These are phyloP conservation scores for Xenops minutus DNA, from an alignment of 2,797 vertebrate genomes.

Conservation along the genomic window DNA sequence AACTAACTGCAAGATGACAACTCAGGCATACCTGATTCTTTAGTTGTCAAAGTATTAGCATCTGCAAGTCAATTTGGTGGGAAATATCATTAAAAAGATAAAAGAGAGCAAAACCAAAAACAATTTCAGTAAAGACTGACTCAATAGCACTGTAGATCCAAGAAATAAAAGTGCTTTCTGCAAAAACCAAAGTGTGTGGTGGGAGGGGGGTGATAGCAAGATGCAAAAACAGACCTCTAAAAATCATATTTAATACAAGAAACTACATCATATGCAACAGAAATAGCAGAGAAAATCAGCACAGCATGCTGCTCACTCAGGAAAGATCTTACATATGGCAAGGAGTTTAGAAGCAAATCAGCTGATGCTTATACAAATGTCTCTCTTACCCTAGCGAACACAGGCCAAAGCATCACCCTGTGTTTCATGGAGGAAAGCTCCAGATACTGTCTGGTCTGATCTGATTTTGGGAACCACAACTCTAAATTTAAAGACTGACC, in stretches of 20 bases:
- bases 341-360: neutral
- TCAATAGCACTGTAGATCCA: neutral
- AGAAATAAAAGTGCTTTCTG: neutral
- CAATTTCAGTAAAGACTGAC: neutral
- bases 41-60: conserved; percentile 36
- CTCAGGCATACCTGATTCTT: neutral
- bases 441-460: neutral
- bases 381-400: neutral
- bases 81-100: conserved; percentile 23
- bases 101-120: conserved; percentile 20
- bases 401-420: neutral
- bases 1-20: conserved; percentile 20
- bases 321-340: neutral
- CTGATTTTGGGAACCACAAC: neutral
- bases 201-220: neutral
- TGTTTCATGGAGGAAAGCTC: neutral
- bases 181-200: neutral
- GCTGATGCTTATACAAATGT: neutral
- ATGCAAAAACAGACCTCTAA: neutral
- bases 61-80: conserved; percentile 5
- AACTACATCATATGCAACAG: neutral
- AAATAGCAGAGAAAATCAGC: neutral
- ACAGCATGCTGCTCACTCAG: neutral
- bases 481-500: neutral
- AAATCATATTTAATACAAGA: neutral